Evolutionary conservation across 2,797 vertebrate species (phyloP), one percentile per base, ranked within the genome.

Genomic region (Salarias fasciatus): DNA sequence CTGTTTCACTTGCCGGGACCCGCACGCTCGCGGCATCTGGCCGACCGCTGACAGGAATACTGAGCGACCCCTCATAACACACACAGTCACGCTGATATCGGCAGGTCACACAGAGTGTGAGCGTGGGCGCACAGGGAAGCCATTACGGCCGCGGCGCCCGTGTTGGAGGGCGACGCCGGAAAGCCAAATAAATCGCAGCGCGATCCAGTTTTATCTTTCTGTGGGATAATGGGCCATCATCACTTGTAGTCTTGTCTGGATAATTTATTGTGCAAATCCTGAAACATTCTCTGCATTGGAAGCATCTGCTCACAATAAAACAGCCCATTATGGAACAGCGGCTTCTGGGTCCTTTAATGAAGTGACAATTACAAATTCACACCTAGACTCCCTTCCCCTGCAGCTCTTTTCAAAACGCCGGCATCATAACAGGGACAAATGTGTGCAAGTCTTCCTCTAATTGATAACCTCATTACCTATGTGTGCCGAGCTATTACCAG

Each of bases 401-500:
- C 70, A 82, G 62, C 49, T 57, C 56, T 64, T 69, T 71, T 35
- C 40, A 57, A 74, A 81, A 79, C 71, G 75, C 13, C 18, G 4
- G 61, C 71, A 65, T 73, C 60, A 79, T 74, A 74, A 81, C 63
- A n/a, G 49, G 43, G 60, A 79, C 70, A 89, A 83, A 89, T 82
- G 70, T 80, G 77, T 75, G 51, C 63, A 64, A 80, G 50, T 60
- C 63, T 62, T 53, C 53, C 47, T 73, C 69, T 86, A 86, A 89
- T 85, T 86, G 83, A 87, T 86, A 76, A 86, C 77, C 79, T 88
- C 73, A 88, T 88, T 87, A 84, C 72, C 66, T 60, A 58, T 72
- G 60, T 84, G 80, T 69, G 66, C 74, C 8, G 66, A 53, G 73
- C 76, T 80, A 82, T 88, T 87, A 88, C 69, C 75, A 64, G 36